Evolutionary conservation across 1,140 invertebrate genomes (phyloP).

Genomic region (Eufriesea mexicana): DNA sequence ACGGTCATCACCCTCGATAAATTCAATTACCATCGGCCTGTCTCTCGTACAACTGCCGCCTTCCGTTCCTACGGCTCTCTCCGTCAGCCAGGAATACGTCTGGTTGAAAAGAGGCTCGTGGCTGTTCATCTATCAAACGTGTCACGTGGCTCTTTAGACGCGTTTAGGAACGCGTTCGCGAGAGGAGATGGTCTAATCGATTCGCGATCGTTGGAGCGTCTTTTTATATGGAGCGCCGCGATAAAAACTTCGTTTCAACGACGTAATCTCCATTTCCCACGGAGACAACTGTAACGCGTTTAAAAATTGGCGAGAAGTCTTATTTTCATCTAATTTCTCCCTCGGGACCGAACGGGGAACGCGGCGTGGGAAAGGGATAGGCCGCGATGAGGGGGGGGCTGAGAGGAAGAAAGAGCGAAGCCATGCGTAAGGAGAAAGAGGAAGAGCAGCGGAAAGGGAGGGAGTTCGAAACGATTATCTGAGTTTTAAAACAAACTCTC

Average conservation of each 20-base stretch:
- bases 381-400: slow-evolving; percentile 33
- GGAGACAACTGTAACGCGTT: slow-evolving; percentile 64
- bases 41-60: too few relatives aligned
- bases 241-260: slow-evolving; percentile 35
- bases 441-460: slow-evolving; percentile 43
- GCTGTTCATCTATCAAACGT: slow-evolving; percentile 27
- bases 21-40: slow-evolving; percentile 57
- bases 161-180: neutral
- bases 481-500: slow-evolving; percentile 81
- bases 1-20: slow-evolving; percentile 62
- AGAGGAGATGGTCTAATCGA: slow-evolving; percentile 25
- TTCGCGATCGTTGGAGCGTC: slow-evolving; percentile 9
- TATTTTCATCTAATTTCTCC: slow-evolving; percentile 75
- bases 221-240: slow-evolving; percentile 13
- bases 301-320: slow-evolving; percentile 75
- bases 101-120: neutral
- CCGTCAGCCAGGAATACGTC: neutral
- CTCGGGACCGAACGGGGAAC: slow-evolving; percentile 60
- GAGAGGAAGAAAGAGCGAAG: slow-evolving; percentile 21
- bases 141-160: slow-evolving; percentile 14
- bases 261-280: slow-evolving; percentile 47
- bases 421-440: slow-evolving; percentile 24
- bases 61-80: neutral
- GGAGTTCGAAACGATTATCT: slow-evolving; percentile 79
- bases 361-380: slow-evolving; percentile 29